Conservation (phyloP, 1,140 invertebrate species). For the Probaryconus sp. region DNA sequence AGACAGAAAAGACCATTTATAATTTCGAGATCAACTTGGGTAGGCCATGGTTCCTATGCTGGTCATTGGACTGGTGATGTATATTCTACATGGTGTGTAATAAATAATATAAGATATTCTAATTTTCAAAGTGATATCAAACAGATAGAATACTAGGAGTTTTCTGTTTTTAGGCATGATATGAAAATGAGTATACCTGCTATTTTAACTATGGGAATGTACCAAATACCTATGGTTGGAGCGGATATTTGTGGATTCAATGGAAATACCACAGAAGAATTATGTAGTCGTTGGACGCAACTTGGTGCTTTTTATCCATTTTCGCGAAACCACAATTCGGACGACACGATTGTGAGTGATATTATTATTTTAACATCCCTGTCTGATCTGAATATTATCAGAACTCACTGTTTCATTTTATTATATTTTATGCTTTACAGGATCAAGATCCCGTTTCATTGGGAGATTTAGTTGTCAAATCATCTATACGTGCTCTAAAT, state of each 20-base stretch:
- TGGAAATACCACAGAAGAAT: slow-evolving; percentile 84
- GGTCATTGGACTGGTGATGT: slow-evolving; percentile 96
- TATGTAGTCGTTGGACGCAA: slow-evolving; percentile 90
- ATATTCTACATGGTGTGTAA: slow-evolving; percentile 85
- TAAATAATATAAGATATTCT: slow-evolving; percentile 77
- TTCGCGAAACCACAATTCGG: slow-evolving; percentile 90
- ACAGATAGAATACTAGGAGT: no score
- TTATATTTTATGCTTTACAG: slow-evolving; percentile 73
- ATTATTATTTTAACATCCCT: neutral
- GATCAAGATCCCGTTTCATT: slow-evolving; percentile 88
- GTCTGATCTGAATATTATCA: neutral
- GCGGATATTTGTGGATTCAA: slow-evolving; percentile 95
- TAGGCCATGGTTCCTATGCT: slow-evolving; percentile 88
- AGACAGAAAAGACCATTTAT: slow-evolving; percentile 87
- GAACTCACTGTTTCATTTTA: no score
- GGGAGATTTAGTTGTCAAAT: slow-evolving; percentile 82
- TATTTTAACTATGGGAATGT: slow-evolving; percentile 88
- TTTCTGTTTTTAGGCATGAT: slow-evolving; percentile 67
- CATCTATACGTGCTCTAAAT: slow-evolving; percentile 81
- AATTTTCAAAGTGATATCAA: no score
- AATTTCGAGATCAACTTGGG: slow-evolving; percentile 89
- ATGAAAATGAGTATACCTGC: slow-evolving; percentile 79
- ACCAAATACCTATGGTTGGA: slow-evolving; percentile 91
- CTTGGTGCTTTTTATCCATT: slow-evolving; percentile 93
- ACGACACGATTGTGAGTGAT: slow-evolving; percentile 82